Evolutionary conservation across 2,797 vertebrate species (phyloP).

Genomic region (Artibeus jamaicensis): DNA sequence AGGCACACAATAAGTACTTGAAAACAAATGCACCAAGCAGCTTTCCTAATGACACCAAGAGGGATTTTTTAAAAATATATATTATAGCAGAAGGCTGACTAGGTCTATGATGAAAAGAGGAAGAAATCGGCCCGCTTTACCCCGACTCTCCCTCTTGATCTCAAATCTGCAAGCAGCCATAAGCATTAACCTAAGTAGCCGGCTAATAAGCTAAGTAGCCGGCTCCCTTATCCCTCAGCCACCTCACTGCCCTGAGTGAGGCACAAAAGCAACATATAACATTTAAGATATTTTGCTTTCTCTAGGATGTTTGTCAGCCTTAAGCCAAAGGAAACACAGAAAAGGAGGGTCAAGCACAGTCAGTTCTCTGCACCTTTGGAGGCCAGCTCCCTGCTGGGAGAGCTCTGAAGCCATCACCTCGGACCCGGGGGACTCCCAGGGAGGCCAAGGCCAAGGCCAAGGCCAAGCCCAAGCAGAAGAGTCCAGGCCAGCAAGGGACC

Average conservation of each 20-base stretch:
- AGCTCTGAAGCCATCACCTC: background rate
- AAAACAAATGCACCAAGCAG: background rate
- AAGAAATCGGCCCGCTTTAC: background rate
- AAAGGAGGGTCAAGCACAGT: background rate
- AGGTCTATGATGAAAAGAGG: background rate
- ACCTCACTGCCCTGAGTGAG: background rate
- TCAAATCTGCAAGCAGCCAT: background rate
- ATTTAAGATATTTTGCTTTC: background rate
- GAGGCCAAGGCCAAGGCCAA: too few relatives aligned
- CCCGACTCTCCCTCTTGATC: background rate
- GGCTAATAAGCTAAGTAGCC: background rate
- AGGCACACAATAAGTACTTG: background rate
- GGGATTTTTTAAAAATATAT: background rate
- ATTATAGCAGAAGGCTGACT: background rate
- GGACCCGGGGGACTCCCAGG: background rate
- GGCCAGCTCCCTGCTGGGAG: background rate
- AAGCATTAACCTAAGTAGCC: background rate
- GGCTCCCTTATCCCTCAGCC: background rate
- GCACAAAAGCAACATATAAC: background rate
- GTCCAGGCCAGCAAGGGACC: background rate
- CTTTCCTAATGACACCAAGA: background rate
- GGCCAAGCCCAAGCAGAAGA: background rate
- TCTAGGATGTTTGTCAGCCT: background rate
- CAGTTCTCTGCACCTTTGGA: background rate
- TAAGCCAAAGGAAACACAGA: background rate